Evolutionary conservation across 2,113 vertebrate genomes (phyloP).

Genomic region (Ariopsis seemanni): DNA sequence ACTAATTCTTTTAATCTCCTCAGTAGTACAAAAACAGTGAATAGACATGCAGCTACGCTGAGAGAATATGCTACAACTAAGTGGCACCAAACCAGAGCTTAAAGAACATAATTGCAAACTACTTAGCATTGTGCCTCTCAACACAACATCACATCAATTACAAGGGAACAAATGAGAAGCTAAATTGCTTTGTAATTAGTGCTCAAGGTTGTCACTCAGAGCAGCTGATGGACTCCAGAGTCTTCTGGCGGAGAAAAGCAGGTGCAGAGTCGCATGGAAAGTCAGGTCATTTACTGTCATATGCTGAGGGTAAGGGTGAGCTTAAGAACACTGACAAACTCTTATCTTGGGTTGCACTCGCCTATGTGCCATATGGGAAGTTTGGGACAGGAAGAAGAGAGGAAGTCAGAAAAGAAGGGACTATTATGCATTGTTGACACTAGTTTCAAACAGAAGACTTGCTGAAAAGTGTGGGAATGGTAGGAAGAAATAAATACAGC

Average conservation of each 20-base stretch:
- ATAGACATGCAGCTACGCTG: neutral
- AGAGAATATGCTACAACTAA: neutral
- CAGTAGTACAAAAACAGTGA: neutral
- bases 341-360: neutral
- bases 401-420: neutral
- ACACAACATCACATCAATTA: neutral
- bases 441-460: neutral
- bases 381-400: neutral
- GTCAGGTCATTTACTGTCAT: neutral
- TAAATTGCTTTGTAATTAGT: neutral
- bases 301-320: neutral
- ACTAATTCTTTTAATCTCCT: neutral
- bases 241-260: neutral
- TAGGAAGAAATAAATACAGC: neutral
- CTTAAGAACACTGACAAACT: neutral
- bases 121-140: neutral
- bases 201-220: neutral
- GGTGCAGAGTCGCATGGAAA: slow-evolving; percentile 10
- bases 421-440: neutral
- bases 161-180: neutral
- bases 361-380: neutral
- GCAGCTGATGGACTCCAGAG: neutral
- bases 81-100: neutral
- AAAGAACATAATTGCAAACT: slow-evolving; percentile 12
- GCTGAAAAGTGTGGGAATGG: neutral